Conservation (phyloP, 2,888 invertebrate species). For the Physocephala rufipes region DNA sequence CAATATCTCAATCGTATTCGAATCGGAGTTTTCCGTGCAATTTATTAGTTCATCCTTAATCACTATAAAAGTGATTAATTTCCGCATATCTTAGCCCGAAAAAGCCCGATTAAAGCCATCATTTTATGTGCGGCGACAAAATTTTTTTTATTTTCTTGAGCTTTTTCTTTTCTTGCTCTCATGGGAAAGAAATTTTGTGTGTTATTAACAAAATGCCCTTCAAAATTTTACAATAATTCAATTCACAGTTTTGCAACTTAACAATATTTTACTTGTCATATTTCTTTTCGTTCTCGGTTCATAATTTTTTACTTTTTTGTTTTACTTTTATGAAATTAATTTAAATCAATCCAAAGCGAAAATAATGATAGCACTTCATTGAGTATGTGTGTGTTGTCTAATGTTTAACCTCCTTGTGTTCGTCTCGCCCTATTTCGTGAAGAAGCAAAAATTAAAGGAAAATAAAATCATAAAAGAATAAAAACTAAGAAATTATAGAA, state of each 20-base stretch:
- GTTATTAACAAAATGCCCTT: background rate
- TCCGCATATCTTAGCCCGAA: background rate
- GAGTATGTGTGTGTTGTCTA: conserved; percentile 89
- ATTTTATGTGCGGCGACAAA: conserved; percentile 33
- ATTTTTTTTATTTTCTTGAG: conserved; percentile 57
- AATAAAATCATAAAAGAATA: conserved; percentile 35
- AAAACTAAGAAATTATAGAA: conserved; percentile 37
- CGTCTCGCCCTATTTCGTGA: conserved; percentile 73
- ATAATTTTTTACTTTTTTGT: conserved; percentile 26
- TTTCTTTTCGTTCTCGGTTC: background rate
- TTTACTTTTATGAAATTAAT: conserved; percentile 24
- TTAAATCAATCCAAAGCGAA: conserved; percentile 59
- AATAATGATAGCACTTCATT: conserved; percentile 67
- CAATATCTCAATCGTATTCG: too few relatives aligned
- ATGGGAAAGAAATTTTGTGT: conserved; percentile 44
- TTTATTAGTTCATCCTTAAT: too few relatives aligned
- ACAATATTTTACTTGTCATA: conserved; percentile 20
- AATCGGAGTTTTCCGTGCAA: too few relatives aligned
- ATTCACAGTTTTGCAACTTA: too few relatives aligned
- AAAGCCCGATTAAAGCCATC: conserved; percentile 18
- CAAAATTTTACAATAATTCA: too few relatives aligned
- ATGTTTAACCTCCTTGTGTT: conserved; percentile 89
- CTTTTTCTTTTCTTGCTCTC: conserved; percentile 66
- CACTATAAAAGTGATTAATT: too few relatives aligned
- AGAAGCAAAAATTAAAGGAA: conserved; percentile 46